Evolutionary conservation across 2,113 vertebrate genomes (phyloP), one percentile per base, ranked within the genome.

Genomic region (Thymallus thymallus): DNA sequence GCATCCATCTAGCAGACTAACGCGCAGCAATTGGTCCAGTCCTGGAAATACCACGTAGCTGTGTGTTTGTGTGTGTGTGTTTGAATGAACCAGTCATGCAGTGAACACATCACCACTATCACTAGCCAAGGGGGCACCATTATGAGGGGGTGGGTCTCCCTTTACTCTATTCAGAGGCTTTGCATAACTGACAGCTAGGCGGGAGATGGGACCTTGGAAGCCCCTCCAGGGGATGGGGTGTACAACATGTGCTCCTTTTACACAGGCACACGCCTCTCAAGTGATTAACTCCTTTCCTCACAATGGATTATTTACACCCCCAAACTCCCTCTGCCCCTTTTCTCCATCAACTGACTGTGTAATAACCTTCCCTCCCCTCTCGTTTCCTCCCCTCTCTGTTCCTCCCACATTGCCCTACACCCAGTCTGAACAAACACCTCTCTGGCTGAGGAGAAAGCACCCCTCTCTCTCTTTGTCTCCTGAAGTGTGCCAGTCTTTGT

Each of bases 401-500:
- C 35, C 35, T 41, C 9, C 35, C 80, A 76, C 73, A 29, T 76
- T 84, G 78, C 89, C 88, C 89, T 84, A 86, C 90, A 90, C 90
- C 88, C 90, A 88, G 87, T 75, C 86, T 41, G 84, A 86, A 83
- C 84, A 90, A 90, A 91, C 87, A 88, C 82, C 81, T 76, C 85
- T 86, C 80, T 76, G 87, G 82, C 81, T 76, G 70, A 76, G 83
- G 71, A 85, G 71, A 51, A 64, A 29, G 23, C 4, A 2, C 16
- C 18, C 35, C 60, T 72, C 60, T 45, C 22, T 66, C 16, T 88
- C 88, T 90, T 90, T 90, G 88, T 91, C 81, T 87, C 75, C 70
- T 88, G 89, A 88, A 89, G 89, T 89, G 87, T 89, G 87, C 87
- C 82, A n/a, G 71, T 87, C 87, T 90, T 90, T 91, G 88, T 90